These are phyloP conservation scores for Heliconius melpomene DNA, from an alignment of 1,140 invertebrate species.

Conservation along the genomic window DNA sequence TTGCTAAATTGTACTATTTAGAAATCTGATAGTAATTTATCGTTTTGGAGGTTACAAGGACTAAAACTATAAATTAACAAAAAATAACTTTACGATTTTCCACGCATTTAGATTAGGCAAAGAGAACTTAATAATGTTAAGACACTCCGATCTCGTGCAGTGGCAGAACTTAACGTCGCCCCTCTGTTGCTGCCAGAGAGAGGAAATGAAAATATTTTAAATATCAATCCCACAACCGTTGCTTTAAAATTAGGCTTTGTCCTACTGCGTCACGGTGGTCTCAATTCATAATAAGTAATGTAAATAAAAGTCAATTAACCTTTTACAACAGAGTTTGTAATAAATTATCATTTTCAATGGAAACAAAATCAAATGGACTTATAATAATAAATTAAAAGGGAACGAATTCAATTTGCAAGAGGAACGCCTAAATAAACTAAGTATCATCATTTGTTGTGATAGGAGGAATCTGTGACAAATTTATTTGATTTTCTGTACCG, in stretches of 20 bases:
- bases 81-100: no score
- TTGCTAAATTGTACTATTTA: no score
- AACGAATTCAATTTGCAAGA: conserved; percentile 39
- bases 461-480: background rate
- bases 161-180: no score
- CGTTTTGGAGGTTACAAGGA: no score
- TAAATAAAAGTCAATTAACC: background rate
- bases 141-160: no score
- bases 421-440: conserved; percentile 42
- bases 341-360: conserved; percentile 42
- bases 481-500: background rate
- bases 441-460: conserved; percentile 15
- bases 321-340: conserved; percentile 5
- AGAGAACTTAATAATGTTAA: no score
- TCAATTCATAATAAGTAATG: background rate
- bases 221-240: background rate
- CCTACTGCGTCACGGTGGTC: background rate
- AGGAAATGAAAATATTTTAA: no score
- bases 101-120: no score
- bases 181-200: no score
- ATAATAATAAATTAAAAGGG: conserved; percentile 25
- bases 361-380: conserved; percentile 42
- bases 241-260: background rate
- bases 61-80: no score
- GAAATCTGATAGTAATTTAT: no score